phyloP scores from a whole-genome alignment of 1,140 invertebrate genomes.

The Trichoplusia ni region DNA sequence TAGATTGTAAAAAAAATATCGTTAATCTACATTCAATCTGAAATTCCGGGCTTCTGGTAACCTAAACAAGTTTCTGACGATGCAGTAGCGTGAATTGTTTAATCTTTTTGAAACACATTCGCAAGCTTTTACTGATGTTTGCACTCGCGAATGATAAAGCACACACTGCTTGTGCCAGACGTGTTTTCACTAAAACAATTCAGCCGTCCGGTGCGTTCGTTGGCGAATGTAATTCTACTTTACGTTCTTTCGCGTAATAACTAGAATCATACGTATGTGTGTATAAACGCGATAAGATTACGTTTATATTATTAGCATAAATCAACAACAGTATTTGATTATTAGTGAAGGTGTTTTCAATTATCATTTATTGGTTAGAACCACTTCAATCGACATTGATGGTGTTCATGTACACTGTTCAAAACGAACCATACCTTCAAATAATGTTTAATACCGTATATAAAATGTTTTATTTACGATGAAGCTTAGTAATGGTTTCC shows the following conservation, averaged over 20 bases:
- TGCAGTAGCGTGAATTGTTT: conserved; percentile 52
- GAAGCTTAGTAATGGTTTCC: too few species aligned
- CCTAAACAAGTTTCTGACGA: conserved; percentile 31
- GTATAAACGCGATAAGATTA: conserved; percentile 1
- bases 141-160: conserved; percentile 65
- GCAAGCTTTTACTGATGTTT: conserved; percentile 59
- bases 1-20: conserved; percentile 16
- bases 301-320: conserved; percentile 3
- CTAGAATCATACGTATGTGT: not conserved
- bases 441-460: not conserved
- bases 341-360: not conserved
- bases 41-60: conserved; percentile 25
- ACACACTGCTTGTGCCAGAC: conserved; percentile 48
- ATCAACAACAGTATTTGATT: not conserved
- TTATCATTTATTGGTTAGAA: not conserved
- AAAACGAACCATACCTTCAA: not conserved
- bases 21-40: conserved; percentile 15
- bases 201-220: conserved; percentile 15
- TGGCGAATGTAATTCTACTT: conserved; percentile 35
- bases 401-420: too few species aligned
- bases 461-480: too few species aligned
- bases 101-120: conserved; percentile 57
- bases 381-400: not conserved
- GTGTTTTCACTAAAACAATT: conserved; percentile 49
- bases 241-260: conserved; percentile 36